Evolutionary conservation across 2,888 invertebrate species (phyloP), one percentile per base, ranked within the genome.

Genomic region (Sinotaia quadrata): DNA sequence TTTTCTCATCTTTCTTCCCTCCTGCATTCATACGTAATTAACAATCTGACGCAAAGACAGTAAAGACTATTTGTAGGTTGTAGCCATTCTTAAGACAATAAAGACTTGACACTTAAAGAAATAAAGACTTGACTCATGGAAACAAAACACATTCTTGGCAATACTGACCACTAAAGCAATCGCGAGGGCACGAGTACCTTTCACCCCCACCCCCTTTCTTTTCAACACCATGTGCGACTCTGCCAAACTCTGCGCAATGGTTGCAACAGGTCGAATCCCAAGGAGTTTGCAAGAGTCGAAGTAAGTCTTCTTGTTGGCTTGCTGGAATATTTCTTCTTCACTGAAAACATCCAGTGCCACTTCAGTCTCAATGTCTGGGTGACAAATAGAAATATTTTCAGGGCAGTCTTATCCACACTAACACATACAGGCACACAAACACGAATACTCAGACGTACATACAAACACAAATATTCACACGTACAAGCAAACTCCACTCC

Each of bases 111-210:
- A n/a, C n/a, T n/a, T n/a, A n/a, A n/a, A n/a, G n/a, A n/a, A n/a
- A n/a, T n/a, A n/a, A n/a, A n/a, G n/a, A n/a, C n/a, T n/a, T n/a
- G n/a, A n/a, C n/a, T n/a, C n/a, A n/a, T n/a, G n/a, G n/a, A n/a
- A n/a, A n/a, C n/a, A n/a, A n/a, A n/a, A n/a, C n/a, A 2, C 21
- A 3, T 21, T 21, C 5, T 41, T 27, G 24, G n/a, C 21, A 15
- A 12, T 27, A 75, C 80, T 74, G 69, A 81, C 82, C 67, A 81
- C 78, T 33, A 84, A 65, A 8, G 82, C 80, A 44, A 80, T 74
- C 49, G 81, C 81, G 27, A 82, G 56, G n/a, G 84, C 83, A 29
- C 74, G 72, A 10, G 80, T 75, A 0, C 81, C 84, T n/a, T 73
- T 70, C 5, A 79, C 77, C 0, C 83, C 84, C 2, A 83, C 70